These are phyloP conservation scores for Phoeniculus purpureus DNA, from an alignment of 2,797 vertebrate species.

Conservation along the genomic window DNA sequence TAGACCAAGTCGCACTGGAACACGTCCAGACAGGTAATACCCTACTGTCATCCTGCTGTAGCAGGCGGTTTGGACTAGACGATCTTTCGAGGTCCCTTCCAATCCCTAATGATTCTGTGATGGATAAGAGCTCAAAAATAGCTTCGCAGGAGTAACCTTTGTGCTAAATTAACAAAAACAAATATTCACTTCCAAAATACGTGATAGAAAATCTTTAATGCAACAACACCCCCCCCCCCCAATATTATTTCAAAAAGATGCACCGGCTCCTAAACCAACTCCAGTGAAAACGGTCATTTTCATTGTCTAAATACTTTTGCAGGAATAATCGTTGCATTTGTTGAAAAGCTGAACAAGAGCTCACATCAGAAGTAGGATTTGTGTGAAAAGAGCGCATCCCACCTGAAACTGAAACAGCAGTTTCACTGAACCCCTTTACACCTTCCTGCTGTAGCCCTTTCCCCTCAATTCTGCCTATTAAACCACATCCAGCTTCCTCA, in stretches of 20 bases:
- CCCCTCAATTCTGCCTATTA: background rate
- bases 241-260: constrained; percentile 59
- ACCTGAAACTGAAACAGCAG: background rate
- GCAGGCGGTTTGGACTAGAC: too few relatives aligned
- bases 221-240: background rate
- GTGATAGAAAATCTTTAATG: constrained; percentile 77
- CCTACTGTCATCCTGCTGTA: background rate
- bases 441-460: background rate
- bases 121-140: constrained; percentile 64
- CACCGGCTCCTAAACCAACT: constrained; percentile 55
- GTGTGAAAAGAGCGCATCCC: background rate
- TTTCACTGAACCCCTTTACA: background rate
- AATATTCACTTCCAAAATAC: constrained; percentile 75
- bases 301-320: constrained; percentile 55
- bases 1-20: too few relatives aligned
- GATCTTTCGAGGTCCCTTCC: too few relatives aligned
- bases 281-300: constrained; percentile 46
- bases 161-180: constrained; percentile 77
- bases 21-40: background rate
- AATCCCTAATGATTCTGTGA: background rate
- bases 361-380: background rate
- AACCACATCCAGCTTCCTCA: background rate
- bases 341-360: constrained; percentile 10
- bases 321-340: constrained; percentile 19
- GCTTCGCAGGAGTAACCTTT: constrained; percentile 56